Evolutionary conservation across 2,113 vertebrate species (phyloP).

Genomic region (Chionomys nivalis): DNA sequence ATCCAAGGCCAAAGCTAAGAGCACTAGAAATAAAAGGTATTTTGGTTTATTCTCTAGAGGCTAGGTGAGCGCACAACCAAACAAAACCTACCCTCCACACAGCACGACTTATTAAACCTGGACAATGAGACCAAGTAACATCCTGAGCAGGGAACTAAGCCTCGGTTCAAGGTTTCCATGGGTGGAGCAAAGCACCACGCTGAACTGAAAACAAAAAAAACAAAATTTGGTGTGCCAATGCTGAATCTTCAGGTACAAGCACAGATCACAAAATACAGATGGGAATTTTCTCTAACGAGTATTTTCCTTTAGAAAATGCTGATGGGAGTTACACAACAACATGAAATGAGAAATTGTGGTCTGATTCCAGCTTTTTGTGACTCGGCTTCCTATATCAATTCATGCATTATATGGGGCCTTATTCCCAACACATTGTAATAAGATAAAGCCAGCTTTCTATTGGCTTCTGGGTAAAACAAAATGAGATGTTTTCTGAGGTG

Average conservation of each 20-base stretch:
- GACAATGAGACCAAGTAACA: conserved; percentile 30
- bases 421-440: conserved; percentile 48
- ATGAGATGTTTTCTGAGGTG: conserved; percentile 6
- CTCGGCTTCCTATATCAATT: not conserved
- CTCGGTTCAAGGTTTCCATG: conserved; percentile 10
- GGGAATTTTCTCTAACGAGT: not conserved
- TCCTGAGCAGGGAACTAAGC: not conserved
- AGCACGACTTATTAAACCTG: conserved; percentile 63
- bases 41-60: conserved; percentile 70
- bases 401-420: not conserved
- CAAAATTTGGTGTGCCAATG: not conserved
- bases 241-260: not conserved
- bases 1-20: conserved; percentile 58
- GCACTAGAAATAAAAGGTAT: not conserved
- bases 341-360: conserved; percentile 7
- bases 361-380: conserved; percentile 18
- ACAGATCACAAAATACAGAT: not conserved
- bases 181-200: conserved; percentile 21
- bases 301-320: conserved; percentile 12
- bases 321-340: not conserved
- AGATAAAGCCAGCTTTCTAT: conserved; percentile 23
- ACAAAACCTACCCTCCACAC: conserved; percentile 57
- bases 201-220: not conserved
- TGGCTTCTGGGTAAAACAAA: not conserved
- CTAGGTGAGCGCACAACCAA: conserved; percentile 68